Conservation (phyloP, 1,140 invertebrate species). For the Pentalonia nigronervosa region DNA sequence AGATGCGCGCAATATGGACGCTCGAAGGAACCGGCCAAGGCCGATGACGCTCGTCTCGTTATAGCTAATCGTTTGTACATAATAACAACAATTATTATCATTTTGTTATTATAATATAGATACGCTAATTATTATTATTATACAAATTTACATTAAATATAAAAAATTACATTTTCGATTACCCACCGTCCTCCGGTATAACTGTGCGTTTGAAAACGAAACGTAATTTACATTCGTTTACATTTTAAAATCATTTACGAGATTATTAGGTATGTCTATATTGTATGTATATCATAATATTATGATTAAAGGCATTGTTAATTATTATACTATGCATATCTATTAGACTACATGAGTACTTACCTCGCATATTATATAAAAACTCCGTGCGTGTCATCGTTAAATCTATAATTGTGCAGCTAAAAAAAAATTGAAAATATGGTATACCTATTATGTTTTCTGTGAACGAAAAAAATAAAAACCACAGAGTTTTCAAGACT, state of each 20-base stretch:
- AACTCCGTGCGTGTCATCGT: background rate
- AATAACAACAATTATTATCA: background rate
- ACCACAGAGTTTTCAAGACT: background rate
- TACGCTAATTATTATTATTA: background rate
- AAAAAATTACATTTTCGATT: background rate
- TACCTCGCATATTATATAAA: background rate
- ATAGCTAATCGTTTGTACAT: background rate
- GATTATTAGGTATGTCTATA: no score
- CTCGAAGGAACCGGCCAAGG: conserved; percentile 5
- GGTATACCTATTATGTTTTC: background rate
- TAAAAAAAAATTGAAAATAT: background rate
- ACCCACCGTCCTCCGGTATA: background rate
- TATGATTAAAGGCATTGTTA: background rate
- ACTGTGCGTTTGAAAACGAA: background rate
- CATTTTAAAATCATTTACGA: background rate
- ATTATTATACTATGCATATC: background rate
- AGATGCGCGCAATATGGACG: background rate
- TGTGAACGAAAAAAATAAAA: background rate
- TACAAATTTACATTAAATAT: background rate
- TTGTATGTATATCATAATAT: background rate
- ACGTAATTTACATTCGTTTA: background rate
- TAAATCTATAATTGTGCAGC: background rate
- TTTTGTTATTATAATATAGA: background rate
- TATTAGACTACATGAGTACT: background rate
- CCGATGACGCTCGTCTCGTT: background rate